Conservation (phyloP, 2,113 vertebrate species). For the Paralichthys olivaceus region DNA sequence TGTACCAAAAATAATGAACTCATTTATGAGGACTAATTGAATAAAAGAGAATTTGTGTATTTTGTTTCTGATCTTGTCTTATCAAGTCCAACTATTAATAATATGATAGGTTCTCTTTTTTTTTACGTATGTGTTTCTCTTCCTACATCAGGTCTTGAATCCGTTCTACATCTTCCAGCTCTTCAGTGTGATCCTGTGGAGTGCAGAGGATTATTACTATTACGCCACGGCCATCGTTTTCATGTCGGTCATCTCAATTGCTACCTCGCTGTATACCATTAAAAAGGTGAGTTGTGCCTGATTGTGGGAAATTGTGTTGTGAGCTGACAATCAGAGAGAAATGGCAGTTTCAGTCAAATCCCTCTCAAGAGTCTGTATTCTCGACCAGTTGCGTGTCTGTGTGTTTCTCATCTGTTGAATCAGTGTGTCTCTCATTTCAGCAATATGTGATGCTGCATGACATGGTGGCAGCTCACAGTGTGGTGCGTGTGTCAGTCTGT, state of each 20-base stretch:
- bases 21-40: too few species aligned
- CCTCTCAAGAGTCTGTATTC: background rate
- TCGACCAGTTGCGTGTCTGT: background rate
- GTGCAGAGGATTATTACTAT: constrained; percentile 91
- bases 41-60: too few species aligned
- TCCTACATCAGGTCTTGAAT: constrained; percentile 89
- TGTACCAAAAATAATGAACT: too few species aligned
- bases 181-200: constrained; percentile 95
- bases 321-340: background rate
- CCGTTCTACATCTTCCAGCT: constrained; percentile 99
- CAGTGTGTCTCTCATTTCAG: constrained; percentile 76
- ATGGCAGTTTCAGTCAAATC: background rate
- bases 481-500: constrained; percentile 91
- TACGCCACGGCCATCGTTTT: constrained; percentile 92
- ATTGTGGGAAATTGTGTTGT: background rate
- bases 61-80: background rate
- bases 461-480: constrained; percentile 95
- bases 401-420: background rate
- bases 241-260: constrained; percentile 93
- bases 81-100: background rate
- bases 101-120: background rate
- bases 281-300: constrained; percentile 87
- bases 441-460: constrained; percentile 96
- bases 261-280: constrained; percentile 93
- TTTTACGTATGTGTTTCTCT: background rate